phyloP scores from a whole-genome alignment of 2,113 vertebrate species.

The Pteronura brasiliensis region DNA sequence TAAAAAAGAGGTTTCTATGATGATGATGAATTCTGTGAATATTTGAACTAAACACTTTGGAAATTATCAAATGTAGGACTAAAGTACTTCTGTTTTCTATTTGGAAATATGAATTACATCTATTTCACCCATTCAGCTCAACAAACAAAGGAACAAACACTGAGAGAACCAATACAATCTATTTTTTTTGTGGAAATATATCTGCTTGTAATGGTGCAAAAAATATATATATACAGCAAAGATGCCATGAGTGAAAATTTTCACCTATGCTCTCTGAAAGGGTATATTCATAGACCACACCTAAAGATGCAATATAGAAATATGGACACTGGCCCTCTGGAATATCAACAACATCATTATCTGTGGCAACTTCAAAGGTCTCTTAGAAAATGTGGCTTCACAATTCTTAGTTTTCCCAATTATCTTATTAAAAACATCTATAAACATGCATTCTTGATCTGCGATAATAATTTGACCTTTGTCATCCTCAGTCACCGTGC shows the following conservation, averaged over 20 bases:
- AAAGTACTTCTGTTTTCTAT: not conserved
- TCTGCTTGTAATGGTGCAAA: not conserved
- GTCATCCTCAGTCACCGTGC: not conserved
- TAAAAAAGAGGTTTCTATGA: not conserved
- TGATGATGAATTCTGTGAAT: not conserved
- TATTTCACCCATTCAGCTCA: not conserved
- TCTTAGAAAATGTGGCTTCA: not conserved
- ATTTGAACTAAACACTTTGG: not conserved
- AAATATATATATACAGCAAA: not conserved
- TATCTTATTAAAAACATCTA: not conserved
- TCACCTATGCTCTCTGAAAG: constrained; percentile 38
- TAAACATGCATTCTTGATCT: not conserved
- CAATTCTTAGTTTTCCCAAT: not conserved
- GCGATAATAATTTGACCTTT: not conserved
- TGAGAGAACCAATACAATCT: not conserved
- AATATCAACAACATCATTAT: constrained; percentile 18
- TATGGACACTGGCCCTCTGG: not conserved
- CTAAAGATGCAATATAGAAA: not conserved
- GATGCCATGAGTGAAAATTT: not conserved
- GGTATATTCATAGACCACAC: not conserved
- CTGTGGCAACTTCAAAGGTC: not conserved
- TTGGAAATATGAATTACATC: not conserved
- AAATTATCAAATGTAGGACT: not conserved
- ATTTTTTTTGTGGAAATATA: not conserved
- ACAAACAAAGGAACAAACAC: not conserved